phyloP scores from a whole-genome alignment of 2,888 invertebrate genomes.

The Caenorhabditis japonica region DNA sequence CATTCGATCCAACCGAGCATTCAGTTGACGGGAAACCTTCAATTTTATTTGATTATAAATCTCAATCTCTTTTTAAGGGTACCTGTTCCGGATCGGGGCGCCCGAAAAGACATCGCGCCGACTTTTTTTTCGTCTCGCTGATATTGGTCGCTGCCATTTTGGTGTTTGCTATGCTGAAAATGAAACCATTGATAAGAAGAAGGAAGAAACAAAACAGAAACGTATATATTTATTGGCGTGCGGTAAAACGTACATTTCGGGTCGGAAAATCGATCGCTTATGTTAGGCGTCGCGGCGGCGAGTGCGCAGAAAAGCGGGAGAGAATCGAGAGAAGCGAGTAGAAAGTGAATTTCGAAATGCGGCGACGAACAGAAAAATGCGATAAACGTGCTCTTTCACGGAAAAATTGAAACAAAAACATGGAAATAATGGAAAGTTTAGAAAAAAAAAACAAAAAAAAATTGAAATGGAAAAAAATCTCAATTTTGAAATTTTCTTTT shows the following conservation, averaged over 20 bases:
- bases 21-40: conserved; percentile 15
- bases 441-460: background rate
- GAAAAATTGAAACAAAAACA: conserved; percentile 8
- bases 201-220: conserved; percentile 3
- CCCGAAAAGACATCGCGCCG: conserved; percentile 47
- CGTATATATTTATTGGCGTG: too few species aligned
- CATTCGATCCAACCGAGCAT: conserved; percentile 4
- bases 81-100: conserved; percentile 39
- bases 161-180: too few species aligned
- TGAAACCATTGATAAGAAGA: too few species aligned
- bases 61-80: background rate
- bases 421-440: background rate
- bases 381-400: background rate
- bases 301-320: conserved; percentile 6
- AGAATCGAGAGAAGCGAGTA: conserved; percentile 34
- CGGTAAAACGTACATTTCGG: conserved; percentile 44
- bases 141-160: conserved; percentile 20
- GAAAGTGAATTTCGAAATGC: conserved; percentile 29
- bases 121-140: conserved; percentile 18
- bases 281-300: conserved; percentile 22
- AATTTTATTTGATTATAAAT: background rate
- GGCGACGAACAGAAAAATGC: background rate
- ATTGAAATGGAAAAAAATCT: background rate
- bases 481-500: conserved; percentile 3
- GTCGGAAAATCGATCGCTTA: conserved; percentile 39